Percentiles rank a stretch among this genome's conserved stretches.
Conservation (phyloP, 2,888 invertebrate genomes). For the Drosophila diplacantha region DNA sequence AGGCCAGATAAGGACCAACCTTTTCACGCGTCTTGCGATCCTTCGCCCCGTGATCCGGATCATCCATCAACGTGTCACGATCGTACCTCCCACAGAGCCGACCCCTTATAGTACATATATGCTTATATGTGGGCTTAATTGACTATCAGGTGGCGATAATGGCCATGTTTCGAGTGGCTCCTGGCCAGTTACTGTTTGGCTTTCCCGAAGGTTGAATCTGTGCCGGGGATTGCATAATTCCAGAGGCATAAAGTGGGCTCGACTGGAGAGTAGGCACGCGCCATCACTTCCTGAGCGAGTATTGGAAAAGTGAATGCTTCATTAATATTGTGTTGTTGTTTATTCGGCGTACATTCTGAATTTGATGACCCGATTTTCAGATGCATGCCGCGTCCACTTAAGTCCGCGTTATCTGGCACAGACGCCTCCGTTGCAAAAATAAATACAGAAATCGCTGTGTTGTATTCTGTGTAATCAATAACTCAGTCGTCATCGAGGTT, state of each 20-base stretch:
- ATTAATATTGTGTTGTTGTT: not conserved
- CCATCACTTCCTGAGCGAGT: not conserved
- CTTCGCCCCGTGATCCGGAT: constrained; percentile 26
- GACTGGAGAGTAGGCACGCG: constrained; percentile 1
- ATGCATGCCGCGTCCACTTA: constrained; percentile 4
- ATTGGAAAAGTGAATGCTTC: not conserved
- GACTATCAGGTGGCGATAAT: constrained; percentile 22
- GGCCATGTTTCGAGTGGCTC: constrained; percentile 6
- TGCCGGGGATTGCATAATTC: not conserved
- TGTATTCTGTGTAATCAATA: constrained; percentile 6
- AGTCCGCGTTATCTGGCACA: constrained; percentile 9
- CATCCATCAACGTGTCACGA: constrained; percentile 14
- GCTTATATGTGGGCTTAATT: not conserved
- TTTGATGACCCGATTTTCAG: constrained; percentile 12
- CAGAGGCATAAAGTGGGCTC: constrained; percentile 5
- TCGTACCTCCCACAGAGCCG: constrained; percentile 6
- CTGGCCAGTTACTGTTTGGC: constrained; percentile 20
- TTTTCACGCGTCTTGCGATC: constrained; percentile 10
- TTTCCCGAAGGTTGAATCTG: constrained; percentile 18
- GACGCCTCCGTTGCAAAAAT: constrained; percentile 8
- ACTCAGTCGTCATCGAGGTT: constrained; percentile 5
- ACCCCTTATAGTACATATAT: not conserved
- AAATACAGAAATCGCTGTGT: constrained; percentile 18
- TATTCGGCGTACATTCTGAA: not conserved
- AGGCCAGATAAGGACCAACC: constrained; percentile 6